These are phyloP conservation scores for Coturnix japonica DNA, from an alignment of 2,113 vertebrate genomes.

Conservation along the genomic window DNA sequence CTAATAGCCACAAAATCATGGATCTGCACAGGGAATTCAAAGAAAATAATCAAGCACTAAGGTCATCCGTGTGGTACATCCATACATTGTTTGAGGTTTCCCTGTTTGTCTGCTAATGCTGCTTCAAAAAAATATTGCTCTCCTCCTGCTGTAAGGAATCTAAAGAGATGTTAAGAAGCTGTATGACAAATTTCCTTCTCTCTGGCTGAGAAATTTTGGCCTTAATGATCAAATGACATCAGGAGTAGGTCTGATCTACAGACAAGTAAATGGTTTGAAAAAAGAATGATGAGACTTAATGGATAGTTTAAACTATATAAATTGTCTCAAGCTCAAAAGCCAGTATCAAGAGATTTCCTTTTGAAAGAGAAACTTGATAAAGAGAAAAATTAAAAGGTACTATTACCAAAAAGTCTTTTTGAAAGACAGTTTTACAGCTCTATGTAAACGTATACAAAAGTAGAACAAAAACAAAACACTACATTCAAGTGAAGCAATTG, in stretches of 20 bases:
- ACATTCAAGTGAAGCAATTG: not conserved
- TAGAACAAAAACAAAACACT: not conserved
- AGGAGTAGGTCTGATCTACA: not conserved
- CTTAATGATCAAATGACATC: not conserved
- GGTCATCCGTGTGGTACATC: not conserved
- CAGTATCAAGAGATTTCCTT: not conserved
- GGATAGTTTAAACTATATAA: not conserved
- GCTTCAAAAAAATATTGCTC: not conserved
- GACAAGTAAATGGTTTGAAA: not conserved
- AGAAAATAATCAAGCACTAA: not conserved
- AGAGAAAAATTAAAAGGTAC: not conserved
- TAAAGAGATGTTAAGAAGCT: not conserved
- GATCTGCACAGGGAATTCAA: not conserved
- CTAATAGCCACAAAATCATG: not conserved
- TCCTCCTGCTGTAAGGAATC: not conserved
- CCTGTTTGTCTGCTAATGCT: accelerated
- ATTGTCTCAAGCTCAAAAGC: not conserved
- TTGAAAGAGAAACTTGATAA: not conserved
- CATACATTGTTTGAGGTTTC: accelerated
- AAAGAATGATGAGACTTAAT: not conserved
- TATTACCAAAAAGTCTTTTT: not conserved
- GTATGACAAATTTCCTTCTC: not conserved
- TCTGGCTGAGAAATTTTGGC: not conserved
- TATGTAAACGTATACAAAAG: not conserved
- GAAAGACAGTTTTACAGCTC: not conserved